These are phyloP conservation scores for Puntigrus tetrazona DNA, from an alignment of 2,113 vertebrate species.

Conservation along the genomic window DNA sequence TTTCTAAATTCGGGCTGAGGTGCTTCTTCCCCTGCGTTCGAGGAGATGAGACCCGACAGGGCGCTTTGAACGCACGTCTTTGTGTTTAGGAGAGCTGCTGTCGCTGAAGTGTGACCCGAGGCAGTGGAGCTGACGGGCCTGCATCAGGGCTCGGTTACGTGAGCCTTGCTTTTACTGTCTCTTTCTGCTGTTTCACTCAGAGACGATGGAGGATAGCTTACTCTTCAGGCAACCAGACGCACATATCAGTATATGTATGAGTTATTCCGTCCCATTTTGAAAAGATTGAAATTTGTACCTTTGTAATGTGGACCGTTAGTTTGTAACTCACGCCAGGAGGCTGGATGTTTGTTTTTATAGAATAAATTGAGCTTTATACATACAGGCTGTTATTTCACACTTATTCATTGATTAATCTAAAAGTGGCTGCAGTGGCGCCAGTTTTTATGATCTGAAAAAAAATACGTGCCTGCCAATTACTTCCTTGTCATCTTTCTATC, in stretches of 20 bases:
- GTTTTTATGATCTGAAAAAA: neutral
- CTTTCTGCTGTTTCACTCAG: neutral
- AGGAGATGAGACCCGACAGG: constrained; percentile 50
- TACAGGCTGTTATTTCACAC: neutral
- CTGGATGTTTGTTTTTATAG: constrained; percentile 10
- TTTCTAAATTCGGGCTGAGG: constrained; percentile 33
- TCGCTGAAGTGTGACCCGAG: constrained; percentile 41
- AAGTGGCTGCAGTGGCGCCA: neutral
- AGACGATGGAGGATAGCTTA: constrained; percentile 1
- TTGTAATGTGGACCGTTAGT: constrained; percentile 21
- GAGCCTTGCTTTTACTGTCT: constrained; percentile 24
- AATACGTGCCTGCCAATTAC: too few relatives aligned
- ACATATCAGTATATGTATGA: constrained; percentile 12
- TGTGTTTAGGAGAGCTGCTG: constrained; percentile 48
- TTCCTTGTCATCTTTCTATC: neutral
- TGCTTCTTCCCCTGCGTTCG: constrained; percentile 40
- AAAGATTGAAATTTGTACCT: constrained; percentile 23
- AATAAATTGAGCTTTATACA: neutral
- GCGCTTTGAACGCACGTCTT: constrained; percentile 52
- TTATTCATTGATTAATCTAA: neutral
- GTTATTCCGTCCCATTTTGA: neutral
- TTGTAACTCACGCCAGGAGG: neutral
- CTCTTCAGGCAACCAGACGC: neutral
- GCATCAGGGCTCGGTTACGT: constrained; percentile 38
- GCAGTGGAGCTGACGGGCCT: constrained; percentile 33